Base-by-base conservation (phyloP, 2,888 invertebrate genomes). In the Eurois occulta region DNA sequence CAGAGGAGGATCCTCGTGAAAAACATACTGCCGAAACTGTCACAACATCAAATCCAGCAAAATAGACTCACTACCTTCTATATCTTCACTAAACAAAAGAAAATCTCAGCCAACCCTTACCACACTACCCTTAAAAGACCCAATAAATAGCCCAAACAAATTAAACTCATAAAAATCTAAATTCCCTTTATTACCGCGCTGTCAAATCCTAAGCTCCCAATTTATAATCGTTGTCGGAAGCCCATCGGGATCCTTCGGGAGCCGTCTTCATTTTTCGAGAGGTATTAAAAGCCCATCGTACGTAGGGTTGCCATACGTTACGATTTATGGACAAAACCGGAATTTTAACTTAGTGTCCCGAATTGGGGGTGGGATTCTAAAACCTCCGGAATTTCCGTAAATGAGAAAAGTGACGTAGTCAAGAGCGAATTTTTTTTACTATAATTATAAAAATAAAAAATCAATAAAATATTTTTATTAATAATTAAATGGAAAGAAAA, bases 231-330 rank as follows among this genome's bases (percentile, higher is more conserved):
- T 46, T 65, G 21, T n/a, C n/a, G 18, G 66, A 41, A 71, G 52
- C 62, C 81, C 75, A 69, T 82, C 64, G 64, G 38, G 62, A 11
- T 5, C 35, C 62, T 28, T 60, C 32, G 21, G 60, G 32, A 60
- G 62, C 65, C 4, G 18, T 41, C 83, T 83, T 83, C 84, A 89
- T 88, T 82, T 81, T 75, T 86, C 75, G 78, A 72, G 52, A 66
- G 85, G 86, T 75, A 88, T 87, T 89, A 88, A 80, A 85, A 43
- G 74, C 71, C 80, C 80, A 81, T 85, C 60, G 62, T 10, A 58
- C 64, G 18, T 35, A 65, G 65, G 65, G 65, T 41, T 65, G 41
- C 8, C 65, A 41, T 18, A 41, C 35, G 35, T 62, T 10, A 2
- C 21, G 35, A 62, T 35, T 62, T 62, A 32, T 1, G 24, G 38